A percentile compares a stretch with the other conserved stretches of the same genome.
Conservation (phyloP, 2,888 invertebrate species). For the Galerucella pusilla region DNA sequence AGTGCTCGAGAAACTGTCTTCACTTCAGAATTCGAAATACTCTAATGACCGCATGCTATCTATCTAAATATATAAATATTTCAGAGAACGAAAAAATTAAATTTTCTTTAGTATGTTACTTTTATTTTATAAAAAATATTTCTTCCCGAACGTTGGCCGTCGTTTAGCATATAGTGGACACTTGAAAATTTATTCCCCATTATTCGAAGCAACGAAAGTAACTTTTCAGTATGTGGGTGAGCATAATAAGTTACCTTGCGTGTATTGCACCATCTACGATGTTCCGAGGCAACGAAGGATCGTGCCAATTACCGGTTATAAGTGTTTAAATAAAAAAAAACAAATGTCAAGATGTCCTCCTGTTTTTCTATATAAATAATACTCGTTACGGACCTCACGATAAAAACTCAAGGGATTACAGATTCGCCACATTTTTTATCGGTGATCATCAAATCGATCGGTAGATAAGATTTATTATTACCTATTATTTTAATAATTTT, state of each 20-base stretch:
- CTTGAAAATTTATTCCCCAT: constrained; percentile 39
- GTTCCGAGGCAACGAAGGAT: constrained; percentile 42
- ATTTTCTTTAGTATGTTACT: too few species aligned
- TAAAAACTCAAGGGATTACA: not conserved
- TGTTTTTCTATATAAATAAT: constrained; percentile 25
- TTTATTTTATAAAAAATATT: not conserved
- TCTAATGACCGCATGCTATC: not conserved
- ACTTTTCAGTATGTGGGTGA: constrained; percentile 43
- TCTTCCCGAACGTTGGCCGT: constrained; percentile 7
- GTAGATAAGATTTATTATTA: not conserved
- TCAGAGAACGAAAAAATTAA: too few species aligned
- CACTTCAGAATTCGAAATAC: not conserved
- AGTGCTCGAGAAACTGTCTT: constrained; percentile 35
- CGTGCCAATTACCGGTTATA: constrained; percentile 61
- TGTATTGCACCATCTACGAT: constrained; percentile 43
- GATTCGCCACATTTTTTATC: not conserved
- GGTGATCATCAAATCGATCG: not conserved
- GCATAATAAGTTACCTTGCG: constrained; percentile 54
- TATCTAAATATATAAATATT: too few species aligned
- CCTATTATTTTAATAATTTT: too few species aligned
- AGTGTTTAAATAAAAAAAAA: constrained; percentile 58
- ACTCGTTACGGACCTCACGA: constrained; percentile 24
- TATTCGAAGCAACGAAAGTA: constrained; percentile 30
- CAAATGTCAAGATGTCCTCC: constrained; percentile 36
- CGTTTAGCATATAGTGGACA: constrained; percentile 36